A percentile compares a stretch with the other conserved stretches of the same genome.
phyloP scores from a whole-genome alignment of 37 sponge, comb jelly and placozoan genomes.

The Corticium candelabrum region DNA sequence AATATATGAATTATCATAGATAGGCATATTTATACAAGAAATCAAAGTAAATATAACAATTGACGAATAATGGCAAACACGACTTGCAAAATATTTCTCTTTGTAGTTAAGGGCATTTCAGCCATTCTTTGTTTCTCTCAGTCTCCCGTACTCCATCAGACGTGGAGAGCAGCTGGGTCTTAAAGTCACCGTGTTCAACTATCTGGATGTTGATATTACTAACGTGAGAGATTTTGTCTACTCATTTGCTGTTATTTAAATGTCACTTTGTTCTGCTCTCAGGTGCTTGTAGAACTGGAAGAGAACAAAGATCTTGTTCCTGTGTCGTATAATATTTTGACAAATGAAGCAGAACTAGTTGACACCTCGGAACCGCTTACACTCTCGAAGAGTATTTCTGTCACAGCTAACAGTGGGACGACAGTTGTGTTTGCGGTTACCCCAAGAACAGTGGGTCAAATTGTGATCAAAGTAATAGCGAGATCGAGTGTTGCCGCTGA shows the following conservation, averaged over 20 bases:
- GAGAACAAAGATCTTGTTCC: no score
- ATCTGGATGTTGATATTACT: slow-evolving; percentile 1
- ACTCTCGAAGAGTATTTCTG: neutral
- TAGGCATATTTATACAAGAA: no score
- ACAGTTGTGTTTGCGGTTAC: neutral
- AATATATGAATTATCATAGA: no score
- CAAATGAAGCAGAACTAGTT: neutral
- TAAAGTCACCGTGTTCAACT: slow-evolving; percentile 11
- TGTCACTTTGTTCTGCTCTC: no score
- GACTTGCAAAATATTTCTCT: neutral
- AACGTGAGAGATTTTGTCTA: no score
- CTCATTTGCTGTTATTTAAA: no score
- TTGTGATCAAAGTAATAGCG: slow-evolving; percentile 1
- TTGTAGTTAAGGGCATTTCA: slow-evolving; percentile 6
- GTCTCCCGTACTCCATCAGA: slow-evolving; percentile 15
- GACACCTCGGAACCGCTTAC: neutral
- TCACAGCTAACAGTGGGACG: neutral
- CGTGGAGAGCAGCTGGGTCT: slow-evolving; percentile 14
- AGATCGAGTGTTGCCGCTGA: neutral
- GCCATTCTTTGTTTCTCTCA: slow-evolving; percentile 12
- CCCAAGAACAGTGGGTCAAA: neutral
- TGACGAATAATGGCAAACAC: neutral
- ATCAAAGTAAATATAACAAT: no score
- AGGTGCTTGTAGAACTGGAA: neutral
- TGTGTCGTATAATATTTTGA: neutral